phyloP scores from a whole-genome alignment of 2,113 vertebrate genomes.

The Osmerus mordax region DNA sequence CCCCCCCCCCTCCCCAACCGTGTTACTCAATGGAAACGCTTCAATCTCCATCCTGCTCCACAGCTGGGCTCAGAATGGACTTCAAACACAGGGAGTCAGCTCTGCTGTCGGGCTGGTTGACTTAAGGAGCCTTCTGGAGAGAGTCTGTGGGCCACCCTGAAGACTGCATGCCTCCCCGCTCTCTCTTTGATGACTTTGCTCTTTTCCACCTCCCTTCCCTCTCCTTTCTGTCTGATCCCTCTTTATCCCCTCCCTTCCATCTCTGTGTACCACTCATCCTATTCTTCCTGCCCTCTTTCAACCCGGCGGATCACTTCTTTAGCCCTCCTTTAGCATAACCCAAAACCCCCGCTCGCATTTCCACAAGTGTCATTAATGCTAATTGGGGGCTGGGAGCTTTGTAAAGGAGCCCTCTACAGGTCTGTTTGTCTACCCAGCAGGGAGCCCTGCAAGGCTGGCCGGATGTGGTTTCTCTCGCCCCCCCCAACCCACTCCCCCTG shows the following conservation, averaged over 20 bases:
- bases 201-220: slow-evolving; percentile 50
- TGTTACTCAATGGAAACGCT: slow-evolving; percentile 63
- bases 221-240: slow-evolving; percentile 60
- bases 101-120: not conserved
- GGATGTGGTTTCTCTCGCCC: slow-evolving; percentile 26
- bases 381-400: slow-evolving; percentile 71
- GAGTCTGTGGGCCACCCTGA: slow-evolving; percentile 63
- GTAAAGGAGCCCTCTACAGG: slow-evolving; percentile 44
- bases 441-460: slow-evolving; percentile 48
- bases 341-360: slow-evolving; percentile 62
- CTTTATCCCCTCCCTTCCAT: slow-evolving; percentile 62
- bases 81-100: slow-evolving; percentile 26
- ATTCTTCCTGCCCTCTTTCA: slow-evolving; percentile 68
- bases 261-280: slow-evolving; percentile 63
- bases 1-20: slow-evolving; percentile 33
- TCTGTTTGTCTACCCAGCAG: slow-evolving; percentile 70
- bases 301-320: slow-evolving; percentile 61
- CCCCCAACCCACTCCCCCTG: slow-evolving; percentile 41
- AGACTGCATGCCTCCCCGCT: slow-evolving; percentile 42
- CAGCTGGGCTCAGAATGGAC: slow-evolving; percentile 13
- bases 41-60: slow-evolving; percentile 11
- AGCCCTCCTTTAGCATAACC: slow-evolving; percentile 70
- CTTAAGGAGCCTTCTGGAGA: slow-evolving; percentile 23
- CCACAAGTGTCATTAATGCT: slow-evolving; percentile 72
- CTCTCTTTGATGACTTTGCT: slow-evolving; percentile 66